Base-by-base conservation (phyloP, 2,888 invertebrate genomes). In the Drosophila mulleri region DNA sequence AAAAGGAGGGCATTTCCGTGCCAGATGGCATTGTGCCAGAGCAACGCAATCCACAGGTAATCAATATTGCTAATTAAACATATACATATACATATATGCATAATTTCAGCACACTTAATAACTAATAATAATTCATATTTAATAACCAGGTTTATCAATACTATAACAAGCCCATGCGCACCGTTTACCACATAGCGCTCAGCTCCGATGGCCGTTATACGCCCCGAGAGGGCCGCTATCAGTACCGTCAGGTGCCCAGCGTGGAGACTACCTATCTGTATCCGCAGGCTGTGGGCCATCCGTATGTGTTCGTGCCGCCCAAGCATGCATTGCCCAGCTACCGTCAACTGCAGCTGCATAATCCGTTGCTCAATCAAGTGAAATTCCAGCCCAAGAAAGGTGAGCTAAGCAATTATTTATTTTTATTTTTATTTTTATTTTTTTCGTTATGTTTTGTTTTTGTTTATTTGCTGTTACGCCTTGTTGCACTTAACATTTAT, bases 261-360 rank as follows among this genome's bases (percentile, higher is more conserved):
- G 91, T 95, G 23, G 95, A 95, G 80, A 95, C 95, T 2, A 95
- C 95, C 3, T 95, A 95, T 90, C 91, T 94, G 47, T 94, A 94
- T 75, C 93, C 94, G 37, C 93, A 93, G 77, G 89, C 91, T 7
- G 89, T 92, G 72, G 91, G 92, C 26, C 89, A 90, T 20, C 78
- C 74, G 52, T 80, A 79, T 45, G 82, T 75, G 75, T 53, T 67
- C 70, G 84, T 73, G 56, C 83, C 83, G 35, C 80, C 87, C 14
- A 81, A 78, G 60, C 90, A 91, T 59, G 80, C 83, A 7, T 69
- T 90, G 57, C 93, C 93, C 8, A 78, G 85, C 29, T 92, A 92
- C 70, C 83, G 82, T 14, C 91, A 91, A 45, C 72, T 92, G 39
- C 87, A 91, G 53, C 78, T 92, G 58, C 92, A 91, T 47, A 92